Percentiles rank a stretch among this genome's conserved stretches.
phyloP scores from a whole-genome alignment of 2,113 vertebrate species.

The Casuarius casuarius region DNA sequence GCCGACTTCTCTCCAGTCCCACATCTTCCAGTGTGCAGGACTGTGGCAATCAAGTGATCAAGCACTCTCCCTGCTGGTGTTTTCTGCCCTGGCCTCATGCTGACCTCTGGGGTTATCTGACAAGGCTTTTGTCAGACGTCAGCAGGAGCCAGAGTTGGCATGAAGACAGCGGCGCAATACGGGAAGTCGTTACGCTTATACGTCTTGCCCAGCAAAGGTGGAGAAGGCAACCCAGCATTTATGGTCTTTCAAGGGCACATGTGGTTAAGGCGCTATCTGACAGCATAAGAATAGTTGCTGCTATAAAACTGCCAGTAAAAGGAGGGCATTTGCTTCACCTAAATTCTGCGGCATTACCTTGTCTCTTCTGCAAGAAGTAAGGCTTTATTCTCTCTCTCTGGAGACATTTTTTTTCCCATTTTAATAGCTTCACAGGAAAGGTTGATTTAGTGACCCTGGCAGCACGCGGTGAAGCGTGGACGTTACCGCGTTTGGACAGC shows the following conservation, averaged over 20 bases:
- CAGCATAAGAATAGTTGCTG: neutral
- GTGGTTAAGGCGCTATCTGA: neutral
- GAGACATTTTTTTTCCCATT: neutral
- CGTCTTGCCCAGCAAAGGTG: neutral
- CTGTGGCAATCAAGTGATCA: accelerated
- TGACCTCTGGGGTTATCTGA: neutral
- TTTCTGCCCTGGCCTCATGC: neutral
- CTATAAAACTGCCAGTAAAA: neutral
- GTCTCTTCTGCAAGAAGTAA: neutral
- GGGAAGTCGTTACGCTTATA: neutral
- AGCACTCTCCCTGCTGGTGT: accelerated
- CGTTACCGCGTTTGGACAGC: accelerated
- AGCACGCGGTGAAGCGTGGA: accelerated
- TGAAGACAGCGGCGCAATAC: neutral
- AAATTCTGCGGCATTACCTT: neutral
- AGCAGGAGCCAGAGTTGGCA: neutral
- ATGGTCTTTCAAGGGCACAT: neutral
- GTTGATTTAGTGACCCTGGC: neutral
- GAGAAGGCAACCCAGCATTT: neutral
- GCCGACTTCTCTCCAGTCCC: neutral
- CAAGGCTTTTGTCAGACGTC: neutral
- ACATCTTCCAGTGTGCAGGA: accelerated
- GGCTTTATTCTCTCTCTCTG: neutral
- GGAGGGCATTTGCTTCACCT: accelerated
- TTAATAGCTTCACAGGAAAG: neutral